Evolutionary conservation across 2,888 invertebrate species (phyloP), one percentile per base, ranked within the genome.

Genomic region (Pandemis cinnamomeana): DNA sequence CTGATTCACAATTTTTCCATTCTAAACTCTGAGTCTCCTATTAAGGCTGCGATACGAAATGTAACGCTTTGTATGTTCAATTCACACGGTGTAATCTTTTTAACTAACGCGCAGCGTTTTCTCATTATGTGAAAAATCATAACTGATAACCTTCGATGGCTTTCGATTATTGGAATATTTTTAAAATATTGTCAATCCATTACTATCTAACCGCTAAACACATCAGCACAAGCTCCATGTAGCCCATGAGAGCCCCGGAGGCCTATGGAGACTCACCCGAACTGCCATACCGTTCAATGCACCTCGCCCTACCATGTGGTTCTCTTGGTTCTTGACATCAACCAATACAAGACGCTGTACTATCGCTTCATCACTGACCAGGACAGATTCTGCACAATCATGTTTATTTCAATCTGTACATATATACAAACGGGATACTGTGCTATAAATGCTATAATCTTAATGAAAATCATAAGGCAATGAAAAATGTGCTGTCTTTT

Each of bases 361-460:
- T 67, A 66, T 74, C 67, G 74, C 74, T 71, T 74, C 60, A 69
- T 73, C 69, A 72, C 68, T 44, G 64, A 64, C 64, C 69, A 64
- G 60, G 53, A 66, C 69, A 64, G n/a, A 64, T 63, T 63, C 44
- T 68, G 69, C 72, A 70, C 66, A 62, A 61, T 72, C 72, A 69
- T 75, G 27, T 67, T 71, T 61, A 46, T 62, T 55, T 44, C 48
- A 48, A 58, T 42, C 64, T 60, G 15, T 20, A 27, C 58, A 61
- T n/a, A 0, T 68, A 41, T 66, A 72, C 10, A 48, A 41, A 46
- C 27, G 60, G 72, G 72, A 67, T 66, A 67, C 72, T 71, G 75
- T 72, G 75, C 62, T 67, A 13, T 71, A 71, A 70, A 72, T 72
- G 75, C 62, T 67, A 13, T 71, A 71, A 70, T 67, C 72, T 71